These are phyloP conservation scores for Enteromius fasciolatus DNA, from an alignment of 2,797 vertebrate species.

Conservation along the genomic window DNA sequence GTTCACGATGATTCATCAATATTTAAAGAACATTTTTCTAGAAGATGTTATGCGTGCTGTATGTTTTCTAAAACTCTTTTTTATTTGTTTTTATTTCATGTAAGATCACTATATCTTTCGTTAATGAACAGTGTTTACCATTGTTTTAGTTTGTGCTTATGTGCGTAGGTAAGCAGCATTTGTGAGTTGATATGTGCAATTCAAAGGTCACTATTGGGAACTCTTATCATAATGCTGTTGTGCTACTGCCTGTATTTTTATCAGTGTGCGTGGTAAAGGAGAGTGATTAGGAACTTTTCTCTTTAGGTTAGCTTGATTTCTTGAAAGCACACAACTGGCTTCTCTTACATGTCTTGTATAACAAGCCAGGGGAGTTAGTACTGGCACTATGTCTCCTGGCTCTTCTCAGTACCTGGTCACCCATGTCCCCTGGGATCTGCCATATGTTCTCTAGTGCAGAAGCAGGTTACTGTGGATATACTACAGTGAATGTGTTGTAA, in stretches of 20 bases:
- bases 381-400: background rate
- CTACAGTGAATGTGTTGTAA: background rate
- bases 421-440: background rate
- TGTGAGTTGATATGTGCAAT: conserved; percentile 14
- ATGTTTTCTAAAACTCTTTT: background rate
- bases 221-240: conserved; percentile 45
- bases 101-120: background rate
- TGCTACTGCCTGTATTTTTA: conserved; percentile 39
- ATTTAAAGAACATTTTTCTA: background rate
- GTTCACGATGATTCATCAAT: background rate
- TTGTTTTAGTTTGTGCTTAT: background rate
- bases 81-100: background rate
- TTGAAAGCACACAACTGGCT: conserved; percentile 17
- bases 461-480: background rate
- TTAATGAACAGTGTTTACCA: background rate
- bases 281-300: conserved; percentile 34
- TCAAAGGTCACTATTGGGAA: conserved; percentile 39
- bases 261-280: conserved; percentile 37
- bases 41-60: background rate
- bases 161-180: background rate
- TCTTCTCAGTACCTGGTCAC: conserved; percentile 24
- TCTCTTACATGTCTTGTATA: conserved; percentile 13
- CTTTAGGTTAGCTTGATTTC: conserved; percentile 22
- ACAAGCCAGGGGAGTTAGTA: background rate
- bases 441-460: background rate